Evolutionary conservation across 2,888 invertebrate genomes (phyloP).

Genomic region (Chymomyza amoena): DNA sequence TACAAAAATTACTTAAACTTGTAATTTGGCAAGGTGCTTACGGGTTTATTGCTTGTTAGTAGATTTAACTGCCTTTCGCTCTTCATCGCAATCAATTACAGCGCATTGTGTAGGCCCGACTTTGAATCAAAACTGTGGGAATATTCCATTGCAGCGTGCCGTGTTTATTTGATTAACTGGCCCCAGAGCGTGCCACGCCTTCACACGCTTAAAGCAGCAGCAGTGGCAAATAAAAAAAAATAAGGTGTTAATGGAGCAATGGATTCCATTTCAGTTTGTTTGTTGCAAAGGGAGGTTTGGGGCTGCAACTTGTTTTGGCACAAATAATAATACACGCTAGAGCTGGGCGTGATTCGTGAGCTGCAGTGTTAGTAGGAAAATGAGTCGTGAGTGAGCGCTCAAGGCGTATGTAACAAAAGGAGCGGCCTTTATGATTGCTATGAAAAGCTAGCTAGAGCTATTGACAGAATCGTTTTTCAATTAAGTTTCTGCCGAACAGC

Average conservation of each 20-base stretch:
- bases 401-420: no score
- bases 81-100: conserved; percentile 52
- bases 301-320: conserved; percentile 48
- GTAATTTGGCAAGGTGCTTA: conserved; percentile 43
- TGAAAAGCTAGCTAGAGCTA: no score
- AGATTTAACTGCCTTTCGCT: background rate
- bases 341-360: background rate
- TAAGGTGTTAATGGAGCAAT: conserved; percentile 59
- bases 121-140: conserved; percentile 61
- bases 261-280: conserved; percentile 49
- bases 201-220: background rate
- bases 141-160: conserved; percentile 61
- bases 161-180: conserved; percentile 35
- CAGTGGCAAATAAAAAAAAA: conserved; percentile 22
- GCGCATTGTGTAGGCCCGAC: conserved; percentile 26
- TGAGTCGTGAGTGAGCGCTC: background rate
- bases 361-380: background rate
- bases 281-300: background rate
- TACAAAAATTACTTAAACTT: conserved; percentile 23
- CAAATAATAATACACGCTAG: conserved; percentile 6
- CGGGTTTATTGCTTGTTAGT: conserved; percentile 24
- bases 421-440: no score
- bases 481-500: no score
- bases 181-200: background rate
- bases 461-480: no score